These are phyloP conservation scores for Grapholita molesta DNA, from an alignment of 1,140 invertebrate species.

Conservation along the genomic window DNA sequence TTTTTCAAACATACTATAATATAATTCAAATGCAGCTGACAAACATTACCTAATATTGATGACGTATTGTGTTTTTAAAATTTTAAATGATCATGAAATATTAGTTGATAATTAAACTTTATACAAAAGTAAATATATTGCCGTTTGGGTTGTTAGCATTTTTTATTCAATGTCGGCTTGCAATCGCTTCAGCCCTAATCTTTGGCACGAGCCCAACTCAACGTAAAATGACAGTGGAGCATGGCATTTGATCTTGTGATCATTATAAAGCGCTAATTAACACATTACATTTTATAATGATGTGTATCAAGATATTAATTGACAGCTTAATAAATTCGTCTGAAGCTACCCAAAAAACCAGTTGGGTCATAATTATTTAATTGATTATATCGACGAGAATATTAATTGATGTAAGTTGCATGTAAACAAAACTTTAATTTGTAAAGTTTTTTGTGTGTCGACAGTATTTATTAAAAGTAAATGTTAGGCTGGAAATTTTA, in stretches of 20 bases:
- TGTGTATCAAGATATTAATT: slow-evolving; percentile 31
- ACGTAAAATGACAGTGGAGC: slow-evolving; percentile 28
- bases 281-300: slow-evolving; percentile 28
- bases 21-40: neutral
- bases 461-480: slow-evolving; percentile 33
- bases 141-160: neutral
- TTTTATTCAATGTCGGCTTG: neutral
- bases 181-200: slow-evolving; percentile 19
- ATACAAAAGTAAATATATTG: neutral
- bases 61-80: neutral
- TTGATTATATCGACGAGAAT: neutral
- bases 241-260: slow-evolving; percentile 33
- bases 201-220: slow-evolving; percentile 24
- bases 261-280: slow-evolving; percentile 38
- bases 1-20: neutral
- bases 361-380: slow-evolving; percentile 2
- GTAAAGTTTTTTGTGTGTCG: neutral
- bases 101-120: neutral
- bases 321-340: slow-evolving; percentile 24
- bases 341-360: neutral
- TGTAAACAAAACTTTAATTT: neutral
- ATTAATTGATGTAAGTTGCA: neutral
- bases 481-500: slow-evolving; percentile 43
- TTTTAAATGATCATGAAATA: neutral
- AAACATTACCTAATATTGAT: neutral